phyloP scores from a whole-genome alignment of 2,113 vertebrate genomes.

The Urocynchramus pylzowi region DNA sequence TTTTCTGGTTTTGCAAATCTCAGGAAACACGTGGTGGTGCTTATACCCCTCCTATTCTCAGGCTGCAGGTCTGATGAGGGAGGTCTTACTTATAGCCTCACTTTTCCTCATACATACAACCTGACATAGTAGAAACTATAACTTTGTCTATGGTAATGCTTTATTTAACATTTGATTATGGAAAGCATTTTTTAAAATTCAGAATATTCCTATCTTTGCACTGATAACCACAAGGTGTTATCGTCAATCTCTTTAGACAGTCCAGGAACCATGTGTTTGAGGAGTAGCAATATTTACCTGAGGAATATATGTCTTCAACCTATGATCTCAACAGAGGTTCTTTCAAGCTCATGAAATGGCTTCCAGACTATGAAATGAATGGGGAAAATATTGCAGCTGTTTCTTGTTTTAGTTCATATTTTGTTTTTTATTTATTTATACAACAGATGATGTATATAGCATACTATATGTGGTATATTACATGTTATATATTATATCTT shows the following conservation, averaged over 20 bases:
- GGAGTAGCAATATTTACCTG: neutral
- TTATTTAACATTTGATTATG: constrained; percentile 15
- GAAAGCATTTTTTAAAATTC: neutral
- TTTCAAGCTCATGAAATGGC: neutral
- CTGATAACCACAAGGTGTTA: neutral
- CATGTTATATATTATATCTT: neutral
- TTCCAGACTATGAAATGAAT: neutral
- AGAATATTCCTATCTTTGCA: neutral
- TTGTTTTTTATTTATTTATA: neutral
- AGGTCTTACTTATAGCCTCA: neutral
- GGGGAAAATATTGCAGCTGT: neutral
- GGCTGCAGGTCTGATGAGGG: neutral
- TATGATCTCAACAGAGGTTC: neutral
- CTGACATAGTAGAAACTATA: neutral
- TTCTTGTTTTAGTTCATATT: neutral
- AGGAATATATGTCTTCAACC: neutral
- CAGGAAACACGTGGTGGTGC: fast-evolving
- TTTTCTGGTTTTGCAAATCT: neutral
- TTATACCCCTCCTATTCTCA: neutral
- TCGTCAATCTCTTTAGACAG: neutral
- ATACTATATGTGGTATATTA: neutral
- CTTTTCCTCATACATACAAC: neutral
- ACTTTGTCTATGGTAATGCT: neutral
- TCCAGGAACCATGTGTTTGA: neutral
- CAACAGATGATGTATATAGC: neutral